phyloP scores from a whole-genome alignment of 2,113 vertebrate genomes.

The Nyctereutes procyonoides region DNA sequence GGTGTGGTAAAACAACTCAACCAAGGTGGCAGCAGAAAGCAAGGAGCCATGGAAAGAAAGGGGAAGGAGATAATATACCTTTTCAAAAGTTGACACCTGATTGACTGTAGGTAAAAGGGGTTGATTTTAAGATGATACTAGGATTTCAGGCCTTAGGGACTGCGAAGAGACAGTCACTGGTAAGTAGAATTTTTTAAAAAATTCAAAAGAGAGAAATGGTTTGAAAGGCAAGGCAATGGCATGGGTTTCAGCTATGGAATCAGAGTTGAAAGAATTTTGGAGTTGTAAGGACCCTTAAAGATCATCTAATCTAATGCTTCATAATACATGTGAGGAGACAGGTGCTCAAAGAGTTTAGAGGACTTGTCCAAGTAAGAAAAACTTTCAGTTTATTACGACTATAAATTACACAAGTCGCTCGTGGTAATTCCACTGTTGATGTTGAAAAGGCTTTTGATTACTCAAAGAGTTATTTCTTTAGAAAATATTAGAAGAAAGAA shows the following conservation, averaged over 20 bases:
- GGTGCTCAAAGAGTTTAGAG: not conserved
- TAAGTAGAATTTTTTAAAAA: not conserved
- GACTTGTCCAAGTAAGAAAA: not conserved
- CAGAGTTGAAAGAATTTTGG: not conserved
- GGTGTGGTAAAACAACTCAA: not conserved
- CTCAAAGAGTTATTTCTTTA: constrained; percentile 38
- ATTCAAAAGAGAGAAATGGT: not conserved
- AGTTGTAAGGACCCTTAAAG: not conserved
- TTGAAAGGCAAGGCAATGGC: not conserved
- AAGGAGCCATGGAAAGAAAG: not conserved
- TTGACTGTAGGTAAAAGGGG: not conserved
- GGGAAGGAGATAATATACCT: not conserved
- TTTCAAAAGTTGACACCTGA: not conserved
- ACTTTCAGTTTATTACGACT: not conserved
- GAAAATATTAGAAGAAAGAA: constrained; percentile 30
- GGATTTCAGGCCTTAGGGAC: not conserved
- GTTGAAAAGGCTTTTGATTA: constrained; percentile 2
- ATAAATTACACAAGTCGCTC: not conserved
- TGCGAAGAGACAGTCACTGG: not conserved
- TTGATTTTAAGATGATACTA: not conserved
- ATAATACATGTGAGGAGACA: not conserved
- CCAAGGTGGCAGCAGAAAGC: not conserved
- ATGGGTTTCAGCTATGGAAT: not conserved
- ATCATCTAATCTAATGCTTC: not conserved
- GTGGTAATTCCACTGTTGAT: not conserved